Base-by-base conservation (phyloP, 2,113 vertebrate genomes). In the Penelope pileata region DNA sequence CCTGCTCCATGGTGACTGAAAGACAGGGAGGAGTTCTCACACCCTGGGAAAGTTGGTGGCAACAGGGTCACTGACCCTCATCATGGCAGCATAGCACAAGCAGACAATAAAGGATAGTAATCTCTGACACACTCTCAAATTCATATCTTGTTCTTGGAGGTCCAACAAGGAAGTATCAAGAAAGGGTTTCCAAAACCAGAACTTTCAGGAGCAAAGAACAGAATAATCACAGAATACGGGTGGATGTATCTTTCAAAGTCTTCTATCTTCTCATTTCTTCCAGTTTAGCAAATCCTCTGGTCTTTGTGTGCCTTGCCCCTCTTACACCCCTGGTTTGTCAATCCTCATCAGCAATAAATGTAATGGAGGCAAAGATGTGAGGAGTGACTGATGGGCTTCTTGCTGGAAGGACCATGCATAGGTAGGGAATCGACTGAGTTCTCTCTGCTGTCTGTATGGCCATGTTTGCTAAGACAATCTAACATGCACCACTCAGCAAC, bases 401-500 rank as follows among this genome's bases (percentile, higher is more conserved):
- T 86, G 24, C 58, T 70, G 66, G 63, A 84, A 80, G 32, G 21
- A 38, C 40, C n/a, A 19, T 12, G 23, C 9, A 50, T 66, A 36
- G 4, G n/a, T 15, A 18, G 9, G 47, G 68, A 73, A 78, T 59
- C 5, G 9, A 12, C 13, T 56, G 54, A 45, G 45, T 91, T 60
- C 69, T 78, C 72, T 88, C 66, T 62, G 54, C 68, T 80, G 10
- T 42, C 63, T 34, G 7, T 45, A 17, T 7, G 86, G 53, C 56
- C 83, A 32, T 12, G 24, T 89, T 94, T 82, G 60, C 75, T 62
- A 88, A 88, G 60, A 64, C 53, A 12, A 79, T 53, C 82, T 53
- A 36, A 40, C 80, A 18, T 1, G 16, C 82, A 22, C 79, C 4
- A 3, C 78, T 96, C 40, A 4, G 95, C 88, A 82, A 95, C 92